These are phyloP conservation scores for Trachurus trachurus DNA, from an alignment of 2,797 vertebrate species.

Conservation along the genomic window DNA sequence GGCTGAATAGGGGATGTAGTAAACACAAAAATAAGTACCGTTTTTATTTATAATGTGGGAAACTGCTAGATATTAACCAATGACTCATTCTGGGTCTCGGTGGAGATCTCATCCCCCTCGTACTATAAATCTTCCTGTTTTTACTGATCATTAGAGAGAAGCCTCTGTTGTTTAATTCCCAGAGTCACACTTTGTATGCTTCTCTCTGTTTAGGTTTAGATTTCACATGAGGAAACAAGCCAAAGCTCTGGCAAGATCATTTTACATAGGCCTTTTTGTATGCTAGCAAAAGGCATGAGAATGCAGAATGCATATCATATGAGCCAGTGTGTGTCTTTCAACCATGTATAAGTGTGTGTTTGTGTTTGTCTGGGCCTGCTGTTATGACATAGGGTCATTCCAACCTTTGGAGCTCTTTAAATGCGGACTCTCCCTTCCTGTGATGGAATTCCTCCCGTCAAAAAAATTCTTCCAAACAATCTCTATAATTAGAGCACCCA, in stretches of 20 bases:
- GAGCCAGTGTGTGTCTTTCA: slow-evolving; percentile 31
- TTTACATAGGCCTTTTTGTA: slow-evolving; percentile 48
- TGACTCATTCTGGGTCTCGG: slow-evolving; percentile 28
- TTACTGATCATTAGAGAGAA: slow-evolving; percentile 33
- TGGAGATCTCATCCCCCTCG: neutral
- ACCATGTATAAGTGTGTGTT: slow-evolving; percentile 9
- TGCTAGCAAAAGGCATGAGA: slow-evolving; percentile 3
- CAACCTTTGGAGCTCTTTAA: slow-evolving; percentile 42
- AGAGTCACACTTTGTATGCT: slow-evolving; percentile 23
- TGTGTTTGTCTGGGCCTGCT: slow-evolving; percentile 10
- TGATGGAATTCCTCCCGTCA: slow-evolving; percentile 66
- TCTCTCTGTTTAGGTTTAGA: slow-evolving; percentile 27
- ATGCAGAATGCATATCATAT: slow-evolving; percentile 11
- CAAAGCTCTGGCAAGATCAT: slow-evolving; percentile 41
- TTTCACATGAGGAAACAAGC: slow-evolving; percentile 31
- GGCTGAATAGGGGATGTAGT: neutral
- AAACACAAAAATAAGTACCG: slow-evolving; percentile 6
- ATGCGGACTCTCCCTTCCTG: slow-evolving; percentile 69
- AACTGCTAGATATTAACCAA: slow-evolving; percentile 11
- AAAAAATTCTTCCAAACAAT: slow-evolving; percentile 47
- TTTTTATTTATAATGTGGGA: slow-evolving; percentile 27
- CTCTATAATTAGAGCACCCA: slow-evolving; percentile 54
- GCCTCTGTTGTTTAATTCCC: slow-evolving; percentile 21
- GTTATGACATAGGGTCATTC: slow-evolving; percentile 41
- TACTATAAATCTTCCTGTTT: slow-evolving; percentile 18